Percentiles rank a stretch among this genome's conserved stretches.
Conservation (phyloP, 2,888 invertebrate species). For the Cacoxenus indagator region DNA sequence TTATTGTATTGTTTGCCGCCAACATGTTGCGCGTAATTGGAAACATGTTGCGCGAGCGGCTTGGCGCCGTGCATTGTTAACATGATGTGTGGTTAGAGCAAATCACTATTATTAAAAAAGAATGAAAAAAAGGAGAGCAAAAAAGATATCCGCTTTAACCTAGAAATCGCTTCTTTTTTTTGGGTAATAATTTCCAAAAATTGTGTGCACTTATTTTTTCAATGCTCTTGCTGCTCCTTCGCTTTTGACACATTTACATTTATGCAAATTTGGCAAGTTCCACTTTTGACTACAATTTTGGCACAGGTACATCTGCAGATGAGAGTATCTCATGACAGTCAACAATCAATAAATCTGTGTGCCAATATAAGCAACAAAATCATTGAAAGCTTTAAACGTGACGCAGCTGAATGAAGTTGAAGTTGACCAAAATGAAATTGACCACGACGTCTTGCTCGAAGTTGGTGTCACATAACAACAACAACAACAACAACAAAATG, state of each 20-base stretch:
- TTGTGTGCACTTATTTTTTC: neutral
- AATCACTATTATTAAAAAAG: neutral
- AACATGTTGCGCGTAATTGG: slow-evolving; percentile 52
- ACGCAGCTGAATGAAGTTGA: neutral
- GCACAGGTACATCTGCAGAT: neutral
- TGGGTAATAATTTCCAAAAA: neutral
- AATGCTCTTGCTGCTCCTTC: too few relatives aligned
- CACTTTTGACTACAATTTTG: neutral
- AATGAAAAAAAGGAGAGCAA: neutral
- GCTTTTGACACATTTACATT: neutral
- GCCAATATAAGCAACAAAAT: neutral
- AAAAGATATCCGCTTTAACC: neutral
- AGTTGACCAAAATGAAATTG: neutral
- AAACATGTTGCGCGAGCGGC: slow-evolving; percentile 42
- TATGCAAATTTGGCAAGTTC: slow-evolving; percentile 6
- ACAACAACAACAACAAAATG: neutral
- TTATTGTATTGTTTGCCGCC: slow-evolving; percentile 20
- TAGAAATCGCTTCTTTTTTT: neutral
- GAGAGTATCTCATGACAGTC: neutral
- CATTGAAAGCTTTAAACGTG: neutral
- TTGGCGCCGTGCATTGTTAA: neutral
- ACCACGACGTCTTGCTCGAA: neutral
- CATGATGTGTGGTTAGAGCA: neutral
- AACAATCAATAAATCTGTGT: slow-evolving; percentile 1
- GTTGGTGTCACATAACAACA: neutral